A percentile compares a stretch with the other conserved stretches of the same genome.
Evolutionary conservation across 2,888 invertebrate genomes (phyloP).

Genomic region (Mayetiola destructor): DNA sequence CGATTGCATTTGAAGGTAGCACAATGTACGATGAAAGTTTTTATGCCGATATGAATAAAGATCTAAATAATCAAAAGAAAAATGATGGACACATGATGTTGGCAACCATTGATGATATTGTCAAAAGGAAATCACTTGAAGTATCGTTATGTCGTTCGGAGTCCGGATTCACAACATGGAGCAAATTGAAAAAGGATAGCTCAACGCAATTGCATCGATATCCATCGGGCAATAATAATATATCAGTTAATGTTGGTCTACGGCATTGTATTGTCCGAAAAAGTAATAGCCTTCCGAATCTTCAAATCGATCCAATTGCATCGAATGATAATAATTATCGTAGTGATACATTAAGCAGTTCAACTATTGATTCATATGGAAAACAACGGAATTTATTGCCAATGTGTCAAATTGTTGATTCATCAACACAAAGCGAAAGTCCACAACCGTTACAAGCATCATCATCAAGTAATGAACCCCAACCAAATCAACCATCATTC

Average conservation of each 20-base stretch:
- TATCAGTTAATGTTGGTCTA: conserved; percentile 36
- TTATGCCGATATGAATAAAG: conserved; percentile 35
- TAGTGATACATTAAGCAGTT: conserved; percentile 45
- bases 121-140: conserved; percentile 40
- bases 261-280: conserved; percentile 43
- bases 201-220: conserved; percentile 53
- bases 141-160: conserved; percentile 78
- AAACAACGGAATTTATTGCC: conserved; percentile 32
- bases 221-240: conserved; percentile 62
- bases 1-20: conserved; percentile 86
- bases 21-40: conserved; percentile 74
- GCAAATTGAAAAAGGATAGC: conserved; percentile 61
- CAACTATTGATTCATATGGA: conserved; percentile 43
- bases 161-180: conserved; percentile 78
- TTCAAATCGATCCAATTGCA: conserved; percentile 31
- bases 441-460: conserved; percentile 17
- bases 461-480: conserved; percentile 15
- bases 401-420: conserved; percentile 36
- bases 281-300: conserved; percentile 69
- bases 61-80: background rate
- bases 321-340: conserved; percentile 34
- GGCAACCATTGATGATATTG: conserved; percentile 32
- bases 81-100: background rate
- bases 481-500: conserved; percentile 54
- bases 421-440: conserved; percentile 21